Evolutionary conservation across 2,113 vertebrate genomes (phyloP).

Genomic region (Neolamprologus toae): DNA sequence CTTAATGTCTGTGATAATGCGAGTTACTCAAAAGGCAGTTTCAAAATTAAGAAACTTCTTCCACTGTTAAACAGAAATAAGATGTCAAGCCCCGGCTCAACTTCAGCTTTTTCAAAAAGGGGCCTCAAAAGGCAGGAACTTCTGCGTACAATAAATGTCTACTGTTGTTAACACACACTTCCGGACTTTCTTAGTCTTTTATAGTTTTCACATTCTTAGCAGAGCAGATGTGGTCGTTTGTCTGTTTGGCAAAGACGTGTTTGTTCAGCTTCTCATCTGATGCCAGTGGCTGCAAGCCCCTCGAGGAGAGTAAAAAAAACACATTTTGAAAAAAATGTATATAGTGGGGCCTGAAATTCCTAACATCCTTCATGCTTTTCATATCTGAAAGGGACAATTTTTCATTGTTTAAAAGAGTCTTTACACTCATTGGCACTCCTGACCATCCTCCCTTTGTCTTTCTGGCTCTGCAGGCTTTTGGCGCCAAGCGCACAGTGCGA

Average conservation of each 20-base stretch:
- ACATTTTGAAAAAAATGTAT: neutral
- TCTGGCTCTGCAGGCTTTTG: slow-evolving; percentile 32
- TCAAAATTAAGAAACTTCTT: neutral
- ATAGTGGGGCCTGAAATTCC: neutral
- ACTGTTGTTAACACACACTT: neutral
- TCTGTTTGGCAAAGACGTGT: neutral
- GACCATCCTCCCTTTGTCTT: slow-evolving; percentile 33
- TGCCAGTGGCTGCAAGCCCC: neutral
- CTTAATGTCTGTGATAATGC: neutral
- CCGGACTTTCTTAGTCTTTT: slow-evolving; percentile 7
- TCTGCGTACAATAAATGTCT: neutral
- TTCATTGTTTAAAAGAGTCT: neutral
- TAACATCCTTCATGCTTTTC: neutral
- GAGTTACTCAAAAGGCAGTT: neutral
- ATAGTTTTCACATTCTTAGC: neutral
- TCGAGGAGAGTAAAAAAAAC: neutral
- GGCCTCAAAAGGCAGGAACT: neutral
- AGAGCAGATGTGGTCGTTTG: slow-evolving; percentile 20
- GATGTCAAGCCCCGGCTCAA: neutral
- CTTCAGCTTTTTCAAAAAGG: neutral
- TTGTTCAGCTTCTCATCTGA: neutral
- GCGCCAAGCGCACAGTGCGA: neutral
- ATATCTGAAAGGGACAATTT: slow-evolving; percentile 1
- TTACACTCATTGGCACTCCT: neutral
- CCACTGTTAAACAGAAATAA: neutral